A percentile compares a stretch with the other conserved stretches of the same genome.
These are phyloP conservation scores for Poecilia picta DNA, from an alignment of 2,797 vertebrate genomes.

Conservation along the genomic window DNA sequence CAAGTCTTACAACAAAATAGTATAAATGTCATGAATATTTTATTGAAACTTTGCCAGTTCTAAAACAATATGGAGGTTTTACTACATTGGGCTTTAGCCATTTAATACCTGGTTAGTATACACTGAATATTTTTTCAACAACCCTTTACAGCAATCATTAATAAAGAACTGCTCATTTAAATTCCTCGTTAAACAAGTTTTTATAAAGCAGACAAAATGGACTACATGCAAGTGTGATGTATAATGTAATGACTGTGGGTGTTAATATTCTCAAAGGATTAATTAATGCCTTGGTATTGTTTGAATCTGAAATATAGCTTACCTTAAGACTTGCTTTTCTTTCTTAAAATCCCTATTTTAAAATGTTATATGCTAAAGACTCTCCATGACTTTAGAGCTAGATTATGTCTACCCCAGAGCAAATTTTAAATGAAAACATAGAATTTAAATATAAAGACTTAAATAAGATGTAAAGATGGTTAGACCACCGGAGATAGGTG, in stretches of 20 bases:
- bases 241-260: not conserved
- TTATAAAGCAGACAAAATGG: not conserved
- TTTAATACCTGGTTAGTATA: not conserved
- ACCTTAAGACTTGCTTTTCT: not conserved
- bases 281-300: not conserved
- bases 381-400: not conserved
- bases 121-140: not conserved
- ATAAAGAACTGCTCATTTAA: not conserved
- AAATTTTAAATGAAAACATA: not conserved
- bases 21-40: not conserved
- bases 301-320: not conserved
- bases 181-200: not conserved
- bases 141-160: not conserved
- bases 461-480: no score
- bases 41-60: not conserved
- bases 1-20: not conserved
- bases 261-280: not conserved
- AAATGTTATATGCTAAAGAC: not conserved
- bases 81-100: not conserved
- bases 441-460: not conserved
- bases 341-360: not conserved
- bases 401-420: not conserved
- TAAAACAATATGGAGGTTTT: not conserved
- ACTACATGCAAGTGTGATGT: not conserved
- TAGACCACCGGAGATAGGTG: no score